Evolutionary conservation across 2,797 vertebrate species (phyloP).

Genomic region (Falco columbarius): DNA sequence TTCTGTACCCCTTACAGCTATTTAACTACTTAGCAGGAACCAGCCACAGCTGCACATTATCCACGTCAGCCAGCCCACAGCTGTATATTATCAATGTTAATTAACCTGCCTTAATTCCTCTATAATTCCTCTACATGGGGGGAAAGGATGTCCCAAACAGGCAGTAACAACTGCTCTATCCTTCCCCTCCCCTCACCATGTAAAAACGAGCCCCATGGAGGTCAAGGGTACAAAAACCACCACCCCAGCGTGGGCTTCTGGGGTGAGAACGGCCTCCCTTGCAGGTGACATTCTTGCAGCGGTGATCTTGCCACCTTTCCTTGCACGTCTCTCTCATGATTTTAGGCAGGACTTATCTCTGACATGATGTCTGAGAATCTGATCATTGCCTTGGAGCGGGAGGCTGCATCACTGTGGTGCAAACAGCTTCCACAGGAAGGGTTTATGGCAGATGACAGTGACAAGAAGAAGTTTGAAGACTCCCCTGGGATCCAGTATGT

Average conservation of each 20-base stretch:
- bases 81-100: too few species aligned
- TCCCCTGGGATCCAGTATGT: conserved; percentile 53
- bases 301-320: not conserved
- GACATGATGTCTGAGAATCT: conserved; percentile 26
- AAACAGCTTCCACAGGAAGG: conserved; percentile 49
- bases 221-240: not conserved
- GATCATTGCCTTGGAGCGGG: conserved; percentile 57
- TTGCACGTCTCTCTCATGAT: not conserved
- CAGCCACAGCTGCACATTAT: too few species aligned
- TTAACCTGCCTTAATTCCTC: too few species aligned
- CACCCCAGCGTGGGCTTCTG: not conserved
- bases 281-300: not conserved
- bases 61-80: too few species aligned
- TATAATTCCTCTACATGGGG: too few species aligned
- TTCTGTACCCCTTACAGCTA: too few species aligned
- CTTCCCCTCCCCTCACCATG: fast-evolving
- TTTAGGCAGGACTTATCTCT: conserved; percentile 61
- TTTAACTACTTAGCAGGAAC: too few species aligned
- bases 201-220: not conserved
- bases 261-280: not conserved
- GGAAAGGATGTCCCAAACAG: not conserved
- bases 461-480: conserved; percentile 32
- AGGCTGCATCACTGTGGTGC: conserved; percentile 52
- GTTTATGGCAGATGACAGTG: conserved; percentile 13
- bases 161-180: not conserved